A percentile compares a stretch with the other conserved stretches of the same genome.
These are phyloP conservation scores for Danio albolineatus DNA, from an alignment of 2,797 vertebrate genomes.

Conservation along the genomic window DNA sequence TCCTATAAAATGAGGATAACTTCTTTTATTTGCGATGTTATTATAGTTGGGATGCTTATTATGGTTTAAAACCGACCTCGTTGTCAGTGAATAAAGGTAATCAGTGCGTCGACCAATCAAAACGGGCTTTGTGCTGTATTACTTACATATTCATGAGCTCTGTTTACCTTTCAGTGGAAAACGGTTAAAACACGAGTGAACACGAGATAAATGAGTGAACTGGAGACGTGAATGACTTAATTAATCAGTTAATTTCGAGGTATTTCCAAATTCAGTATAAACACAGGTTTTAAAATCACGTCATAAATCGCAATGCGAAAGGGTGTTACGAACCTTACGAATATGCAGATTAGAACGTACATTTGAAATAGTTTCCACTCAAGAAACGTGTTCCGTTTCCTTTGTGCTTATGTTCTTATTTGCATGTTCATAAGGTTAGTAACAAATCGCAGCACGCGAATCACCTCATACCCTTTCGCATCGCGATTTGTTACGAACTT, in stretches of 20 bases:
- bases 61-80: too few relatives aligned
- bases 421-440: neutral
- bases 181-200: neutral
- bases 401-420: neutral
- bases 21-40: too few relatives aligned
- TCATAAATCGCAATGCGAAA: too few relatives aligned
- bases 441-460: neutral
- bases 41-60: too few relatives aligned
- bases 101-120: neutral
- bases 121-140: too few relatives aligned
- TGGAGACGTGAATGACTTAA: neutral
- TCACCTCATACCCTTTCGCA: too few relatives aligned
- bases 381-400: too few relatives aligned
- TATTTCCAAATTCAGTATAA: too few relatives aligned
- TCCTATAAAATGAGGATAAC: too few relatives aligned
- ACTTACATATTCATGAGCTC: conserved; percentile 13
- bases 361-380: too few relatives aligned
- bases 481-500: neutral
- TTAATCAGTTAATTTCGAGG: neutral
- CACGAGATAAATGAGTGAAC: neutral
- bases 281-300: too few relatives aligned
- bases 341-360: neutral
- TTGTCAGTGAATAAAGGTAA: too few relatives aligned
- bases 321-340: neutral
- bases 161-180: neutral